Percentiles rank a stretch among this genome's conserved stretches.
Evolutionary conservation across 1,140 invertebrate genomes (phyloP).

Genomic region (Caenorhabditis remanei): DNA sequence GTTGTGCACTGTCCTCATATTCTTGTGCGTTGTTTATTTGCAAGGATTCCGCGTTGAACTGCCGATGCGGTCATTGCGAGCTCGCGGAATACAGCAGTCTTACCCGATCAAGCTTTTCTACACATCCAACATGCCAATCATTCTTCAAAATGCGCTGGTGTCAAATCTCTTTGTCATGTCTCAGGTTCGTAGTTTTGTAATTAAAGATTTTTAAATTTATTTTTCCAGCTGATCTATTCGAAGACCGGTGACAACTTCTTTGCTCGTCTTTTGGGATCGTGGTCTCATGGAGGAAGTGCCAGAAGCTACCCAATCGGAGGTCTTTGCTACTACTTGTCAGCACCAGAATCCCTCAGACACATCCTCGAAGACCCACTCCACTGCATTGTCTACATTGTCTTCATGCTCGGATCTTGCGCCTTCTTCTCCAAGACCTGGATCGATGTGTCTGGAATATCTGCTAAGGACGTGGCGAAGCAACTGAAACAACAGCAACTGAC

Average conservation of each 20-base stretch:
- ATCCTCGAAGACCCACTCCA: slow-evolving; percentile 96
- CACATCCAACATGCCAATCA: slow-evolving; percentile 99
- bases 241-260: slow-evolving; percentile 97
- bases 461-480: slow-evolving; percentile 99
- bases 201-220: too few species aligned
- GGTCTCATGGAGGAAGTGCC: slow-evolving; percentile 96
- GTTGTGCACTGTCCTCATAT: slow-evolving; percentile 95
- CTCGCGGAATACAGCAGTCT: slow-evolving; percentile 97
- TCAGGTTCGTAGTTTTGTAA: slow-evolving; percentile 81
- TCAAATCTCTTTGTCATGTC: slow-evolving; percentile 99
- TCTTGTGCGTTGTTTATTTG: slow-evolving; percentile 99
- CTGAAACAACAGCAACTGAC: slow-evolving; percentile 99
- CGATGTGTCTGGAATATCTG: slow-evolving; percentile 98
- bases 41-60: slow-evolving; percentile 99
- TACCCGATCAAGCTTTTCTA: slow-evolving; percentile 99
- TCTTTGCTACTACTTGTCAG: slow-evolving; percentile 97
- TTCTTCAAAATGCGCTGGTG: slow-evolving; percentile 96
- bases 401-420: slow-evolving; percentile 99
- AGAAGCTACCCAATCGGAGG: slow-evolving; percentile 83
- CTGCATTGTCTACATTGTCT: slow-evolving; percentile 95
- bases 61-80: slow-evolving; percentile 98
- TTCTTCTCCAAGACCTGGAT: slow-evolving; percentile 99
- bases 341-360: slow-evolving; percentile 94
- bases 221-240: slow-evolving; percentile 88
- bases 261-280: slow-evolving; percentile 95